Conservation (phyloP, 2,888 invertebrate genomes). For the Blastobasis adustella region DNA sequence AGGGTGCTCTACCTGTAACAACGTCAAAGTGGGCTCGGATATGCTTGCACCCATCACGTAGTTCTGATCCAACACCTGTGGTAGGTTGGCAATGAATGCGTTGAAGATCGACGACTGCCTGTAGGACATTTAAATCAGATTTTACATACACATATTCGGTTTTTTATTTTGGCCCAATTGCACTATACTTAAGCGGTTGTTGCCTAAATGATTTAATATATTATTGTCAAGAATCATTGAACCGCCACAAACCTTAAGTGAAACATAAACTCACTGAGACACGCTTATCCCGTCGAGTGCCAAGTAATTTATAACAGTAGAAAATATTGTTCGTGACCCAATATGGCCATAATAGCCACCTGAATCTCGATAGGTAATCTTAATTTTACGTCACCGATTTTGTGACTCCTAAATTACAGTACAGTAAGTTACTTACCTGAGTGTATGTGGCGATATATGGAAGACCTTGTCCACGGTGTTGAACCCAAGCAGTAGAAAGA, state of each 20-base stretch:
- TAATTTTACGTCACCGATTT: too few species aligned
- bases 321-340: too few species aligned
- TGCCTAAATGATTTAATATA: too few species aligned
- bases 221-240: too few species aligned
- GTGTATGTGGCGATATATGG: conserved; percentile 89
- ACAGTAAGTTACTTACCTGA: conserved; percentile 79
- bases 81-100: conserved; percentile 94
- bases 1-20: conserved; percentile 45
- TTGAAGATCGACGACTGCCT: conserved; percentile 96
- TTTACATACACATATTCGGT: background rate
- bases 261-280: background rate
- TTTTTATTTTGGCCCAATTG: too few species aligned
- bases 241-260: background rate
- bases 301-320: too few species aligned
- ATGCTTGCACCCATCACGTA: conserved; percentile 93
- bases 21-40: conserved; percentile 84
- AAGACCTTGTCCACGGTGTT: conserved; percentile 93
- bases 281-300: too few species aligned
- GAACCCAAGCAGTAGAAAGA: conserved; percentile 94
- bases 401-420: too few species aligned
- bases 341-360: too few species aligned
- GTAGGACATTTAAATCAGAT: conserved; percentile 14
- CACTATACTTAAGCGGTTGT: too few species aligned
- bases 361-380: too few species aligned
- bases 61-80: conserved; percentile 96